phyloP scores from a whole-genome alignment of 2,113 vertebrate genomes.

The Herpailurus yagouaroundi region DNA sequence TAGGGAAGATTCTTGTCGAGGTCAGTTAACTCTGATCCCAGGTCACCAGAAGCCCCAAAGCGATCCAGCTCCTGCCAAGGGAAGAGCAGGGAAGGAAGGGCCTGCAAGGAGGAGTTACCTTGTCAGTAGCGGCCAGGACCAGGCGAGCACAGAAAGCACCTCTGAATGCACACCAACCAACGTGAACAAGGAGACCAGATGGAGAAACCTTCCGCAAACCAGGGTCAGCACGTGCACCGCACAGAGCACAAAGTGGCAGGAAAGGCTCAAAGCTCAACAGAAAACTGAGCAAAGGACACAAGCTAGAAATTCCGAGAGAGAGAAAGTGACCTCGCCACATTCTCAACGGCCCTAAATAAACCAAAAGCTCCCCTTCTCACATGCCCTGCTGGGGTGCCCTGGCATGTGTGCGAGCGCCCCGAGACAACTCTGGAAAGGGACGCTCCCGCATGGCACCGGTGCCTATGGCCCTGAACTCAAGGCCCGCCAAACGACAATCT shows the following conservation, averaged over 20 bases:
- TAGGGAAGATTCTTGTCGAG: background rate
- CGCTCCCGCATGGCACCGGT: accelerated
- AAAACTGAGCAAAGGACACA: background rate
- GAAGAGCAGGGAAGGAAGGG: background rate
- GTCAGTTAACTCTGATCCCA: background rate
- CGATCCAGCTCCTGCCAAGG: background rate
- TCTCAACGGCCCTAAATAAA: background rate
- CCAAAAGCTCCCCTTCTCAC: background rate
- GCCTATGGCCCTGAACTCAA: background rate
- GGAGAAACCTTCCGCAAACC: background rate
- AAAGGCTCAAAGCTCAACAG: background rate
- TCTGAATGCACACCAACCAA: background rate
- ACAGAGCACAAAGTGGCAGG: no score
- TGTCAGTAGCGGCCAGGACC: background rate
- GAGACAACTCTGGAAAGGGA: background rate
- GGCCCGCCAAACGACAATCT: background rate
- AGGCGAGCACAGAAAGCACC: background rate
- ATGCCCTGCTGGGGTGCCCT: no score
- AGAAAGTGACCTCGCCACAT: background rate
- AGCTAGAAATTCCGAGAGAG: background rate
- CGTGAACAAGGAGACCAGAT: background rate
- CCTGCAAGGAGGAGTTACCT: background rate
- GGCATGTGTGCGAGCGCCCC: accelerated
- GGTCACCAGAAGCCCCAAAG: background rate
- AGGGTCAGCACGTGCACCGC: background rate